Evolutionary conservation across 2,113 vertebrate species (phyloP), one percentile per base, ranked within the genome.

Genomic region (Pseudonaja textilis): DNA sequence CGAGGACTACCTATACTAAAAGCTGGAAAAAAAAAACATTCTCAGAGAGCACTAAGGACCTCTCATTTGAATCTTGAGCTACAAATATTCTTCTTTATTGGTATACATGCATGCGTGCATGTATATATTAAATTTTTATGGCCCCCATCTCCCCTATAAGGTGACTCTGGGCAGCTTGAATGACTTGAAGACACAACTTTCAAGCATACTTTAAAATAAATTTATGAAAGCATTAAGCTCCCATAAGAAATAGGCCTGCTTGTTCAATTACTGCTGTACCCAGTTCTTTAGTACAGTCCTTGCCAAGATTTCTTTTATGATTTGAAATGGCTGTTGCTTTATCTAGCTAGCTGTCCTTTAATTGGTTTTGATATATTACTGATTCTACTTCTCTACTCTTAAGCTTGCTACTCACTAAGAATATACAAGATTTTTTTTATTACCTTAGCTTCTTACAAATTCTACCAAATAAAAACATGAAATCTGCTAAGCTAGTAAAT

Each of bases 381-480:
- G 64, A 69, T 69, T 69, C 12, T 5, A 18, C 5, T 69, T 69
- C 5, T 69, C 64, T 69, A 69, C 29, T 34, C 29, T 34, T 69
- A 69, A 69, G 14, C 29, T 34, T 69, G 14, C 29, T 69, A 39
- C 34, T 8, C 69, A 81, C n/a, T 81, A 88, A 55, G 89, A 95
- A 94, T 93, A 91, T 87, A 26, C 25, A 59, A 93, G 91, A 91
- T 4, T 90, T 39, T 87, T 55, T 93, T 93, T 45, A 39, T 2
- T 42, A 69, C 47, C 5, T 85, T 88, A 54, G 57, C 92, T 85
- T 90, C 26, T 91, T 95, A 47, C 39, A 94, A 93, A 92, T 89
- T 34, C 14, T 94, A 1, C 5, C 8, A 22, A 95, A 81, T 95
- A 93, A 93, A 69, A 94, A 57, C 10, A 90, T 14, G 88, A 91